phyloP scores from a whole-genome alignment of 2,888 invertebrate species.

The Papilio elwesi region DNA sequence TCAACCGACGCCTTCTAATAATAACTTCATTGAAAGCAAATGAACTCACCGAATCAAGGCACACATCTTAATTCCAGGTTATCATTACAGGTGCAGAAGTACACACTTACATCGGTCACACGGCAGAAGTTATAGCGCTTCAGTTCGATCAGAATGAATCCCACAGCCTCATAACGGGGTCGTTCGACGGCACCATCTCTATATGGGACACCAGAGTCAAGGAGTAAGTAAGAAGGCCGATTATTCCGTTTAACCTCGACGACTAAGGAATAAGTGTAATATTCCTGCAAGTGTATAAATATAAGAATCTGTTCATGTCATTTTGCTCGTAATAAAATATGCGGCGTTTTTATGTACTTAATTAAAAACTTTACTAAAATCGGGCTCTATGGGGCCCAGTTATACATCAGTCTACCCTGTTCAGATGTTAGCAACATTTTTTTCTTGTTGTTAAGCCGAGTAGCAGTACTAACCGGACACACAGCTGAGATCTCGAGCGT shows the following conservation, averaged over 20 bases:
- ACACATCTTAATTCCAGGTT: background rate
- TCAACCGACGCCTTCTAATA: no score
- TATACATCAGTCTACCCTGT: background rate
- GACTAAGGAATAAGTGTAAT: background rate
- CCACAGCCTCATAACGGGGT: slow-evolving; percentile 89
- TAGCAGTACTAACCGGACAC: slow-evolving; percentile 85
- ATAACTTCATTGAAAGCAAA: no score
- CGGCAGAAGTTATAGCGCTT: slow-evolving; percentile 89
- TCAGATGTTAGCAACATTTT: background rate
- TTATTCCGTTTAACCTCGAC: no score
- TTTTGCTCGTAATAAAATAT: slow-evolving; percentile 12
- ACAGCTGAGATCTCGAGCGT: slow-evolving; percentile 88
- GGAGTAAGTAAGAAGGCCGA: slow-evolving; percentile 68
- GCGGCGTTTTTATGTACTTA: background rate
- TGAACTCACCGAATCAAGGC: no score
- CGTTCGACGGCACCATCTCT: slow-evolving; percentile 90
- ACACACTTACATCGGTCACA: slow-evolving; percentile 86
- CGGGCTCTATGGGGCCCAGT: no score
- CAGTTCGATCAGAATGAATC: slow-evolving; percentile 88
- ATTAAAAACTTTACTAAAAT: no score
- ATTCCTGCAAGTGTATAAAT: background rate
- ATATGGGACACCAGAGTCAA: slow-evolving; percentile 89
- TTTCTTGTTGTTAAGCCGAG: slow-evolving; percentile 70
- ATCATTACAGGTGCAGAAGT: slow-evolving; percentile 82
- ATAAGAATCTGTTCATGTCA: background rate